Evolutionary conservation across 2,888 invertebrate genomes (phyloP).

Genomic region (Aethes cnicana): DNA sequence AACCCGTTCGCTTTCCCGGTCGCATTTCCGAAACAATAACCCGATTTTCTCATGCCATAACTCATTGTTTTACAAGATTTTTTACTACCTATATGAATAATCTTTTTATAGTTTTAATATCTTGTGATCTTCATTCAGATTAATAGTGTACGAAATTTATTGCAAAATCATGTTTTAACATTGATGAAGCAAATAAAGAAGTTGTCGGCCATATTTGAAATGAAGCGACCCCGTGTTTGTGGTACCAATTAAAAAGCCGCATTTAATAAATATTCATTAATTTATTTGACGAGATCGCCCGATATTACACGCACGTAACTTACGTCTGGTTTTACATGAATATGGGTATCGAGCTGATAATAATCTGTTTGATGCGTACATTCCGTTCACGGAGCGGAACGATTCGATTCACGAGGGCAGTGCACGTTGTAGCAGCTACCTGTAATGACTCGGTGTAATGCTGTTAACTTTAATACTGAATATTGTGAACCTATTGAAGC

Average conservation of each 20-base stretch:
- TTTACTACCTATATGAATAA: too few relatives aligned
- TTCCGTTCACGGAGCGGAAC: slow-evolving; percentile 22
- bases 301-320: slow-evolving; percentile 23
- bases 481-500: too few relatives aligned
- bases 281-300: slow-evolving; percentile 23
- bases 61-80: too few relatives aligned
- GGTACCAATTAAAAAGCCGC: slow-evolving; percentile 8
- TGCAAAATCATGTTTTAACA: too few relatives aligned
- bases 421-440: not conserved
- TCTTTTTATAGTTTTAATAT: too few relatives aligned
- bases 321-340: slow-evolving; percentile 16
- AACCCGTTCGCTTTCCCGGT: slow-evolving; percentile 18
- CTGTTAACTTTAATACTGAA: too few relatives aligned
- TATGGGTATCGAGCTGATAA: slow-evolving; percentile 29
- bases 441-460: not conserved
- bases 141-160: too few relatives aligned
- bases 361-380: slow-evolving; percentile 31
- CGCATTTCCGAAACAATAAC: too few relatives aligned
- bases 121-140: too few relatives aligned
- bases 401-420: slow-evolving; percentile 21
- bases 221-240: not conserved
- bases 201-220: slow-evolving; percentile 1
- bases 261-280: slow-evolving; percentile 26
- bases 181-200: slow-evolving; percentile 3
- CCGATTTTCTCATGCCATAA: too few relatives aligned